phyloP scores from a whole-genome alignment of 2,888 invertebrate genomes.

The Smittia sp. region DNA sequence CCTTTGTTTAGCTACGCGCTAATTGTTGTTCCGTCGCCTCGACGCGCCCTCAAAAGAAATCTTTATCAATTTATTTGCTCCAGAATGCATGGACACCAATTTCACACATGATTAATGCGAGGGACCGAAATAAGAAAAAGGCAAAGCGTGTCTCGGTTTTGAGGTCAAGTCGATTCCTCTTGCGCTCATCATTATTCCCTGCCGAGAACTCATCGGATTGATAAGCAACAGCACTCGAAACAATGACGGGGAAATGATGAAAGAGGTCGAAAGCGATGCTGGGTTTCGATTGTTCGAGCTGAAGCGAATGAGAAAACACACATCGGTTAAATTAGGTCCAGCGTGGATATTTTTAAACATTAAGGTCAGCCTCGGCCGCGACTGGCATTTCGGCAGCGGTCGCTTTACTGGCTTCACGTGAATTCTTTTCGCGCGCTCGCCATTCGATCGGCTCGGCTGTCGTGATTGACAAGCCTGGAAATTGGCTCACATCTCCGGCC shows the following conservation, averaged over 20 bases:
- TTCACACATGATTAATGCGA: neutral
- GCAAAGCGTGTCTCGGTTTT: neutral
- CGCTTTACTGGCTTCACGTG: neutral
- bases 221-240: neutral
- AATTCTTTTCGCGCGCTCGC: neutral
- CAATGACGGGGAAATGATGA: neutral
- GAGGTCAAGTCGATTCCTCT: neutral
- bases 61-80: neutral
- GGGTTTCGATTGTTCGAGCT: neutral
- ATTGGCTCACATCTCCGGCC: neutral
- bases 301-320: neutral
- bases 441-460: slow-evolving; percentile 11
- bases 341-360: slow-evolving; percentile 37
- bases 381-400: neutral
- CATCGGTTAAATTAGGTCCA: slow-evolving; percentile 23
- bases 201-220: neutral
- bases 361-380: slow-evolving; percentile 21
- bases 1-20: neutral
- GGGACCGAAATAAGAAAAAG: neutral
- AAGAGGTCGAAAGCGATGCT: slow-evolving; percentile 15
- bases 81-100: neutral
- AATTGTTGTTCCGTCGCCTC: neutral
- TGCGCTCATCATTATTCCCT: neutral
- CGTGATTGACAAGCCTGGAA: slow-evolving; percentile 38
- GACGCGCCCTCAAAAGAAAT: neutral